Evolutionary conservation across 2,113 vertebrate species (phyloP).

Genomic region (Proteles cristata): DNA sequence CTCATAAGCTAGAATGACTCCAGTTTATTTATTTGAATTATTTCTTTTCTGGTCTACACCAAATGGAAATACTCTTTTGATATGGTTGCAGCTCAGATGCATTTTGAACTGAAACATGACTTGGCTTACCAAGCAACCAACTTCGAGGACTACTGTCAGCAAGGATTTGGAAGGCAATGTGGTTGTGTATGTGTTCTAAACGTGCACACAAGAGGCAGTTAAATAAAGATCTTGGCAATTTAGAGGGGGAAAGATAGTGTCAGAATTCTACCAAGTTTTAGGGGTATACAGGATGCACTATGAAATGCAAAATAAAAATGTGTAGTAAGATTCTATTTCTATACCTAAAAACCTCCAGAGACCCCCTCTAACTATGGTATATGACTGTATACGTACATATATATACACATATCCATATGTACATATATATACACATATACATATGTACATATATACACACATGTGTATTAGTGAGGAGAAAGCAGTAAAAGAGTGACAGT

Average conservation of each 20-base stretch:
- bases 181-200: background rate
- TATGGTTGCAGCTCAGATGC: background rate
- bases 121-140: slow-evolving; percentile 10
- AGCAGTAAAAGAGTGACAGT: background rate
- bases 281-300: background rate
- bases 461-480: background rate
- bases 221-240: slow-evolving; percentile 39
- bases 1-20: background rate
- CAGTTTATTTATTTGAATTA: background rate
- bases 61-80: background rate
- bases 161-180: background rate
- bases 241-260: background rate
- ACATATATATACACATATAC: too few species aligned
- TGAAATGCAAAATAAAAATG: background rate
- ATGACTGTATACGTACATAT: background rate
- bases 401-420: too few species aligned
- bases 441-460: too few species aligned
- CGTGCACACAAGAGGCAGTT: background rate
- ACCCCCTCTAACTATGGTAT: background rate
- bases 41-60: background rate
- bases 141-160: background rate
- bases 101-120: slow-evolving; percentile 1
- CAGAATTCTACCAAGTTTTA: background rate
- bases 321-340: background rate
- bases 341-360: background rate